A percentile compares a stretch with the other conserved stretches of the same genome.
Conservation (phyloP, 2,113 vertebrate genomes). For the Gasterosteus nipponicus region DNA sequence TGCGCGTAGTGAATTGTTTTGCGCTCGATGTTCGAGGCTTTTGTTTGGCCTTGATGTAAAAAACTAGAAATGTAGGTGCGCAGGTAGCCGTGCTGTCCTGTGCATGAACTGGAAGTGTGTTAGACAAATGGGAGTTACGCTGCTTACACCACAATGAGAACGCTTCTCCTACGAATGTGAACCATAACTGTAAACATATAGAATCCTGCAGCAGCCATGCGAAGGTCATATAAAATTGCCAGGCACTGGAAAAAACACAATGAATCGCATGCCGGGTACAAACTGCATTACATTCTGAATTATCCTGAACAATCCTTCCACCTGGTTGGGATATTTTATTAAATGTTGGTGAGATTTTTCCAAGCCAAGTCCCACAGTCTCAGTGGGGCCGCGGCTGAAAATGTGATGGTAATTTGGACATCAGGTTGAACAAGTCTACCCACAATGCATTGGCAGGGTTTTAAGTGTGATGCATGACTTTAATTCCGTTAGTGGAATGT, state of each 20-base stretch:
- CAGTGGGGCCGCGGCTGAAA: slow-evolving; percentile 41
- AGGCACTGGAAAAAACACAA: slow-evolving; percentile 30
- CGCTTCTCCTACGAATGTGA: slow-evolving; percentile 35
- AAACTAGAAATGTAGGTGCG: slow-evolving; percentile 35
- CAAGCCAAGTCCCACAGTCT: slow-evolving; percentile 53
- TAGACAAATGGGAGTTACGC: slow-evolving; percentile 37
- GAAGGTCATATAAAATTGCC: slow-evolving; percentile 46
- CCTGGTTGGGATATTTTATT: slow-evolving; percentile 29
- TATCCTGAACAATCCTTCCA: slow-evolving; percentile 18
- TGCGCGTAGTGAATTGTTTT: slow-evolving; percentile 52
- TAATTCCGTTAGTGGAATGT: slow-evolving; percentile 81
- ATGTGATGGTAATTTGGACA: slow-evolving; percentile 76
- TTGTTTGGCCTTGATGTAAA: slow-evolving; percentile 59
- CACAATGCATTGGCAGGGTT: slow-evolving; percentile 78
- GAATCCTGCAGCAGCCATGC: slow-evolving; percentile 9
- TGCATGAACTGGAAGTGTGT: slow-evolving; percentile 23
- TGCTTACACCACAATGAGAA: slow-evolving; percentile 32
- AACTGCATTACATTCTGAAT: slow-evolving; percentile 1
- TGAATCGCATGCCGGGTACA: neutral
- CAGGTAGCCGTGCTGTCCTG: slow-evolving; percentile 23
- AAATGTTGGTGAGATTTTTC: slow-evolving; percentile 55
- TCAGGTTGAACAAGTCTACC: slow-evolving; percentile 77
- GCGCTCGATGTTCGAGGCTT: slow-evolving; percentile 32
- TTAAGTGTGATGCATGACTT: slow-evolving; percentile 83
- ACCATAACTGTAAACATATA: slow-evolving; percentile 47